Evolutionary conservation across 2,113 vertebrate species (phyloP), one percentile per base, ranked within the genome.

Genomic region (Silurus meridionalis): DNA sequence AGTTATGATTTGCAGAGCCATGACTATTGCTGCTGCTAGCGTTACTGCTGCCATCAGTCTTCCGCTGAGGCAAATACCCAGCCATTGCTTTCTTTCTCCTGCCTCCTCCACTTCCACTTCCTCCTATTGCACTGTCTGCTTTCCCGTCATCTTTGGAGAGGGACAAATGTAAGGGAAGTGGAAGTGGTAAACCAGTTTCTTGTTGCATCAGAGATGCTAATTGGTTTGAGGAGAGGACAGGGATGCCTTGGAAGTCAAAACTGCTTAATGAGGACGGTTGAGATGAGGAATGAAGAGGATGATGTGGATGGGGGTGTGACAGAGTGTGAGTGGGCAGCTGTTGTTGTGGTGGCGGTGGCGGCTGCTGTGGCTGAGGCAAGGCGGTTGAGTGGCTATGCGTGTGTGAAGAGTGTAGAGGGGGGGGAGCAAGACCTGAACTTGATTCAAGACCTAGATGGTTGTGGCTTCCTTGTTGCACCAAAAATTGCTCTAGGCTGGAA

Each of bases 1-100:
- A 69, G 86, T 89, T 94, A 9, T 94, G 92, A 89, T 95, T 95
- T 90, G 91, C 92, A 90, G 87, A 85, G 83, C 89, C 92, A 79
- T 95, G 93, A 88, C 92, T 92, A 83, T 85, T 92, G 83, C 82
- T 91, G 88, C 90, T 92, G 87, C 86, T 91, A 85, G 85, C 91
- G 89, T 91, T 93, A 90, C 85, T 93, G 80, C 11, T 85, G 75
- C 85, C 91, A 14, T 96, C 95, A 80, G 92, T 90, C 91, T 96
- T 96, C 91, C 95, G 94, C 85, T 96, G 95, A 53, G 95, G 95
- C 89, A 96, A 91, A 90, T 96, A 96, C 52, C 95, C 95, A 9
- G 95, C 94, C 95, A 96, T 96, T 9, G 95, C 95, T 92, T 96
- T 96, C 90, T 96, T 96, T 86, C 95, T 95, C 88, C 95, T 93